Evolutionary conservation across 2,113 vertebrate genomes (phyloP).

Genomic region (Gobius niger): DNA sequence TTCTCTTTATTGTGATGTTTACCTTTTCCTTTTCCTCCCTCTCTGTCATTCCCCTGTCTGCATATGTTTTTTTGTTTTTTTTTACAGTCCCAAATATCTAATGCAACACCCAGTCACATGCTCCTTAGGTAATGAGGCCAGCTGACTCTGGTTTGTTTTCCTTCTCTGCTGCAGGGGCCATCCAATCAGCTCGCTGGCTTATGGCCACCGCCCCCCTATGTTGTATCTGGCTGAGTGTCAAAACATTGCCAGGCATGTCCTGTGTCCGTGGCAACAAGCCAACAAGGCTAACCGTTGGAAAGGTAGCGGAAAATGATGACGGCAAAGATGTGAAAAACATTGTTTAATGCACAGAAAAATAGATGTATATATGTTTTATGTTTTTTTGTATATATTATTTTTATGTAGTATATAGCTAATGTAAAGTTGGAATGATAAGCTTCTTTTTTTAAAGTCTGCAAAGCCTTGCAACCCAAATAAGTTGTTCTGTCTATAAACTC

Average conservation of each 20-base stretch:
- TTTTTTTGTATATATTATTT: background rate
- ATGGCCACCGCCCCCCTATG: constrained; percentile 61
- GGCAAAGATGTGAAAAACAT: background rate
- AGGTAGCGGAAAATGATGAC: constrained; percentile 19
- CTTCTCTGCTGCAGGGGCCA: constrained; percentile 28
- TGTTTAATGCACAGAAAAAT: background rate
- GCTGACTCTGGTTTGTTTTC: constrained; percentile 74
- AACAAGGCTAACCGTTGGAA: constrained; percentile 40
- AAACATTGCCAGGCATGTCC: constrained; percentile 62
- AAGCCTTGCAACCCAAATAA: too few species aligned
- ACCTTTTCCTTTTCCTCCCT: background rate
- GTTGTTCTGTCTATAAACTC: background rate
- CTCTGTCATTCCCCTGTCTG: background rate
- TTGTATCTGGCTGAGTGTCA: constrained; percentile 68
- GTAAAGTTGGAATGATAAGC: too few species aligned
- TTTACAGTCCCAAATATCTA: constrained; percentile 18
- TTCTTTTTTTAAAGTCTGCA: too few species aligned
- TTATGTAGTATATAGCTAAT: background rate
- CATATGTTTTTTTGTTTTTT: background rate
- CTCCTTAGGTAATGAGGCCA: constrained; percentile 57
- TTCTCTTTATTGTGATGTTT: background rate
- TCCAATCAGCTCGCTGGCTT: constrained; percentile 54
- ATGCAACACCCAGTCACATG: constrained; percentile 41
- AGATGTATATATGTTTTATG: too few species aligned
- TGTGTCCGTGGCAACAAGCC: constrained; percentile 59